Evolutionary conservation across 2,888 invertebrate genomes (phyloP), one percentile per base, ranked within the genome.

Genomic region (Isoperla grammatica): DNA sequence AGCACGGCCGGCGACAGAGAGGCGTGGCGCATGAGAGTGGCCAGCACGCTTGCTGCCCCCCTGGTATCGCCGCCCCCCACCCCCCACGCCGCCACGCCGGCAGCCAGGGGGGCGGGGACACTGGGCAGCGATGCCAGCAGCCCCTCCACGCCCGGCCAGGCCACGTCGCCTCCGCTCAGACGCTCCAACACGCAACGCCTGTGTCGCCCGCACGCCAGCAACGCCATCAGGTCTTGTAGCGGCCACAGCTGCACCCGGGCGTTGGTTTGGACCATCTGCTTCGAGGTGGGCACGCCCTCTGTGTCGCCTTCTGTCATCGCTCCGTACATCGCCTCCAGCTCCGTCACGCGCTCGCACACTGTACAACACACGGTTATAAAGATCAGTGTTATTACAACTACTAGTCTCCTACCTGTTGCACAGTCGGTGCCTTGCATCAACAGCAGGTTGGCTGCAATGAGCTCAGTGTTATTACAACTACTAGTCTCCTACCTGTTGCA

Each of bases 231-330:
- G 12, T 79, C 76, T 64, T 81, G 81, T 43, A 83, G 69, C 61
- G 86, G 86, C 63, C 85, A 71, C 2, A 85, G 68, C 68, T 79
- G 74, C 67, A 68, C 76, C 9, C 74, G 68, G 45, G 71, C 59
- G 9, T 71, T 67, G 19, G 75, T 63, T 1, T 71, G 66, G 1
- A 61, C 63, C 2, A 67, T 56, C 13, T 68, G 63, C 60, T 65
- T 64, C 57, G 61, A 15, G 1, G 53, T 53, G 17, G 42, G 13
- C 6, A 23, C n/a, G 13, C 11, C 11, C 5, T 8, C 37, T 19
- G 1, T 9, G 8, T 37, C 19, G 9, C 12, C 39, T 1, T 37
- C 53, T 9, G 3, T 43, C 43, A 15, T 17, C 43, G 15, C 3
- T 9, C 6, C 4, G 9, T 43, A 15, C 17, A 17, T 13, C 5